These are phyloP conservation scores for Drosophila orena DNA, from an alignment of 1,140 invertebrate species.

Conservation along the genomic window DNA sequence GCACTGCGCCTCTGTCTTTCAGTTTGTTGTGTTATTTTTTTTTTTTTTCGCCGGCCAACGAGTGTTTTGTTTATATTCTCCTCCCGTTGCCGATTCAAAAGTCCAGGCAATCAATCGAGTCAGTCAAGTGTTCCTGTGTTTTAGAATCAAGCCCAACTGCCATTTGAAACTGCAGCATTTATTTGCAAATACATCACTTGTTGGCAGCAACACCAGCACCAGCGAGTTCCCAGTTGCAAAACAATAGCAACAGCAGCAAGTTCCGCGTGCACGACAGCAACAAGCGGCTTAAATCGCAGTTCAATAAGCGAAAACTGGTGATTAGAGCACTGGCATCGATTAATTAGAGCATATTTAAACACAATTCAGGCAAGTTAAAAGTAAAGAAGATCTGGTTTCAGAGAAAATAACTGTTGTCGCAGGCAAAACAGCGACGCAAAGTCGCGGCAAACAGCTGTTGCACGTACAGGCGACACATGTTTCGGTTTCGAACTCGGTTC, in stretches of 20 bases:
- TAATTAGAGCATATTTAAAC: neutral
- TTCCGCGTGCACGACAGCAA: neutral
- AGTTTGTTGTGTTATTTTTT: conserved; percentile 20
- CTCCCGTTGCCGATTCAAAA: neutral
- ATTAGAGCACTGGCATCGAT: neutral
- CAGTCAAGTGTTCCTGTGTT: neutral
- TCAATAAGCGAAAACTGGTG: neutral
- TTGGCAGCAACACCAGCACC: neutral
- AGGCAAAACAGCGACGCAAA: neutral
- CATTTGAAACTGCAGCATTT: neutral
- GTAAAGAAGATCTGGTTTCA: neutral
- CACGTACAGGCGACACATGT: conserved; percentile 43
- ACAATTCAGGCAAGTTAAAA: neutral
- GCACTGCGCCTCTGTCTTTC: conserved; percentile 7
- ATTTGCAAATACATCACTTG: conserved; percentile 8
- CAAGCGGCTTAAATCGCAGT: neutral
- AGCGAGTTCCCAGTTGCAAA: neutral
- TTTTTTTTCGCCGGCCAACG: conserved; percentile 11
- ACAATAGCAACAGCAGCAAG: conserved; percentile 1
- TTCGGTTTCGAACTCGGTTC: conserved; percentile 21
- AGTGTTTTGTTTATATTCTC: neutral
- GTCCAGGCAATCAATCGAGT: neutral
- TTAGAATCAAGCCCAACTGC: neutral
- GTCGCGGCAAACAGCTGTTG: conserved; percentile 65
- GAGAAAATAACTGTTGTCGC: conserved; percentile 27